Conservation (phyloP, 2,797 vertebrate species). For the Gallirallus australis region DNA sequence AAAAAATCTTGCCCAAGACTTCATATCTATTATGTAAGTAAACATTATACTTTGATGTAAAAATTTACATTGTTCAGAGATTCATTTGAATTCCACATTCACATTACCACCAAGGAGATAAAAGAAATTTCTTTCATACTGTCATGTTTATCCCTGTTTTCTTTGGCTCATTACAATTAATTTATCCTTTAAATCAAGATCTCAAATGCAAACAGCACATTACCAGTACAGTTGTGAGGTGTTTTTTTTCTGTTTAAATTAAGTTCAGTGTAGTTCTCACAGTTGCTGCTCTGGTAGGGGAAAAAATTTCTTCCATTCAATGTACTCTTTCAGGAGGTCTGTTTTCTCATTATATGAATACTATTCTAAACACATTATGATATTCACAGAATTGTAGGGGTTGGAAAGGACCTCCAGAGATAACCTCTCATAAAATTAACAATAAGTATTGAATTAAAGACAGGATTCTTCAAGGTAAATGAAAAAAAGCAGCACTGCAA, state of each 20-base stretch:
- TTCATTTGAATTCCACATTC: constrained; percentile 32
- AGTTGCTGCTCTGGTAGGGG: background rate
- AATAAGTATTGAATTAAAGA: background rate
- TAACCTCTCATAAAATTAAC: background rate
- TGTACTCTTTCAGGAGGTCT: background rate
- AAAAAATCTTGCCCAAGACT: constrained; percentile 24
- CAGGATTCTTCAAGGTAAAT: background rate
- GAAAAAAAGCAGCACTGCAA: background rate
- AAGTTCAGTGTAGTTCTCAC: background rate
- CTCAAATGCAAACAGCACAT: background rate
- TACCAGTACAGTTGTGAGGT: background rate
- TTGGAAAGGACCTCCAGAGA: too few species aligned
- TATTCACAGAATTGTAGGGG: background rate
- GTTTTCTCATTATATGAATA: background rate
- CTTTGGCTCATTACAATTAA: background rate
- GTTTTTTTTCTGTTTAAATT: background rate
- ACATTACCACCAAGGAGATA: constrained; percentile 24
- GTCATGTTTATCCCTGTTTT: background rate
- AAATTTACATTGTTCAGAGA: constrained; percentile 9
- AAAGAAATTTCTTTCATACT: background rate
- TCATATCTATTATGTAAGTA: constrained; percentile 32
- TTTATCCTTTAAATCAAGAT: background rate
- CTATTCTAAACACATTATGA: background rate
- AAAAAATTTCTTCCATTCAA: background rate
- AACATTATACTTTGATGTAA: constrained; percentile 26